Conservation (phyloP, 1,140 invertebrate genomes). For the Ceratina calcarata region DNA sequence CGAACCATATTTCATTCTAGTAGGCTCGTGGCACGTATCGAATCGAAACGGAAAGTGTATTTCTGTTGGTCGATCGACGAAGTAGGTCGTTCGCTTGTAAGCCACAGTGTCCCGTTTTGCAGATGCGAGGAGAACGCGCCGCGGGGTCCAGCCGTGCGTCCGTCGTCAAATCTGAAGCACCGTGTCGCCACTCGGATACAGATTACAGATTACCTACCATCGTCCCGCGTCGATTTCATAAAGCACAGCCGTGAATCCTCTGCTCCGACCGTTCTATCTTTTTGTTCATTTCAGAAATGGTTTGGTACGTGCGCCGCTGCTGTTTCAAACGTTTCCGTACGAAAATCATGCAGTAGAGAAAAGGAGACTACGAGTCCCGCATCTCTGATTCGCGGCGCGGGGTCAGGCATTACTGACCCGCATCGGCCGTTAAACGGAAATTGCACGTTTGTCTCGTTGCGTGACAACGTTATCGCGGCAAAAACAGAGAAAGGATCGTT, state of each 20-base stretch:
- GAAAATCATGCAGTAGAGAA: neutral
- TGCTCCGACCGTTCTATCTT: neutral
- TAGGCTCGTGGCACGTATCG: too few relatives aligned
- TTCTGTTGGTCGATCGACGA: too few relatives aligned
- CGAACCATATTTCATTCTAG: too few relatives aligned
- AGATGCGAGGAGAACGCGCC: neutral
- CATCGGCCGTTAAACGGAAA: neutral
- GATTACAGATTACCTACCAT: too few relatives aligned
- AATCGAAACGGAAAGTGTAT: too few relatives aligned
- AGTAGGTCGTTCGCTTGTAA: neutral
- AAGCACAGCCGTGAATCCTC: neutral
- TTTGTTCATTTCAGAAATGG: neutral
- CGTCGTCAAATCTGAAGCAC: neutral
- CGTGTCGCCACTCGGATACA: neutral
- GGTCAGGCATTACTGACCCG: neutral
- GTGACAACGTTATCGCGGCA: neutral
- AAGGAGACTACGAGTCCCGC: neutral
- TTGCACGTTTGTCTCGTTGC: neutral
- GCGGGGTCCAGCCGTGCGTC: neutral
- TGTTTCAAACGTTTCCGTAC: neutral
- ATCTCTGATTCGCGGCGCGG: neutral
- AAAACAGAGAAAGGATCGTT: neutral
- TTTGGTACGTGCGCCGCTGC: neutral
- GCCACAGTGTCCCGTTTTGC: neutral
- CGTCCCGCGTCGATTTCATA: slow-evolving; percentile 1